phyloP scores from a whole-genome alignment of 2,797 vertebrate genomes.

The Brachyalestes nurse region DNA sequence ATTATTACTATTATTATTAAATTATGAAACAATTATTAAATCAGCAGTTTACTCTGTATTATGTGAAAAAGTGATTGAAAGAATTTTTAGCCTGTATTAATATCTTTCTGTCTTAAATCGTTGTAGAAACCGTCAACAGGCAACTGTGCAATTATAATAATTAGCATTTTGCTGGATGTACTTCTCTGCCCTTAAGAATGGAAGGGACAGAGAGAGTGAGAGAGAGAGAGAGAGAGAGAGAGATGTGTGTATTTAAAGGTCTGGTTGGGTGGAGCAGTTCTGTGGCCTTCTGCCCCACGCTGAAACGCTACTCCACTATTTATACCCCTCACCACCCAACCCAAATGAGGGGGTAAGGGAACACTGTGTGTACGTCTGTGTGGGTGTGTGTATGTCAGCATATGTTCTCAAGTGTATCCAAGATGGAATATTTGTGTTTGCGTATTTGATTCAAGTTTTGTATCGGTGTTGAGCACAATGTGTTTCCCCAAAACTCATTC shows the following conservation, averaged over 20 bases:
- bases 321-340: conserved; percentile 57
- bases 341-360: conserved; percentile 67
- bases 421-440: conserved; percentile 29
- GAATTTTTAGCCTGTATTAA: no score
- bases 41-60: no score
- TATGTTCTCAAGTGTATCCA: conserved; percentile 38
- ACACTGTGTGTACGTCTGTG: conserved; percentile 16
- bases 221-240: conserved; percentile 19
- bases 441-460: conserved; percentile 15
- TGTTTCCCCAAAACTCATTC: conserved; percentile 39
- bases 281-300: conserved; percentile 53
- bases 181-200: no score
- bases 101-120: no score
- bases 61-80: no score
- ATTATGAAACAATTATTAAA: no score
- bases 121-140: no score
- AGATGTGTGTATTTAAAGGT: conserved; percentile 57
- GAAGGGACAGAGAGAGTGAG: background rate
- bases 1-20: no score
- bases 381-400: conserved; percentile 15
- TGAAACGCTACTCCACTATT: conserved; percentile 60
- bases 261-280: conserved; percentile 57
- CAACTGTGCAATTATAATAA: no score
- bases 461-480: conserved; percentile 6
- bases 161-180: no score